Evolutionary conservation across 2,113 vertebrate genomes (phyloP), one percentile per base, ranked within the genome.

Genomic region (Etia nguti): DNA sequence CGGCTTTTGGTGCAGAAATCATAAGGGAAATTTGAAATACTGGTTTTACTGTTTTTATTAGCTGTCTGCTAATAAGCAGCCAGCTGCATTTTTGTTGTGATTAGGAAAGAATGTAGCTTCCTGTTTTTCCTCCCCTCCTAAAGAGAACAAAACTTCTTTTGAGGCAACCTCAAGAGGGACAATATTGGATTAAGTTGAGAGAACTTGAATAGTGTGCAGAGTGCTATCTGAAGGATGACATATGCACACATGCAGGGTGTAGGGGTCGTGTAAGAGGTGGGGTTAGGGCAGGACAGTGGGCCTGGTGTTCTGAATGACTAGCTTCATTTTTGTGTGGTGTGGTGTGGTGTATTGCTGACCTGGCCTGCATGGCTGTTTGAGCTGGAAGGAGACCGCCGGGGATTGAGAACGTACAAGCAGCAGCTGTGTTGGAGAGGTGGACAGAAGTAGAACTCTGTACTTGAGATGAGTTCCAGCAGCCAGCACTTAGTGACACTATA

Each of bases 251-350:
- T 38, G 59, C 13, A 46, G 77, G 38, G 80, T 83, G 79, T 84
- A 59, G 87, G 81, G 65, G 86, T 81, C 60, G 88, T 85, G 79
- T 88, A 70, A 83, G 46, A 85, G 82, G 91, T 86, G 91, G 93
- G 84, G 87, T 75, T 56, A 57, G 82, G 77, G 79, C 48, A 46
- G 83, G 89, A 93, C 91, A 93, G 84, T 85, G 82, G 89, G 79
- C 26, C 91, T 90, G 91, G 83, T 95, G 94, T 92, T 94, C 88
- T 92, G 85, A 93, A 90, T 90, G 91, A 89, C 91, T 91, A 57
- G 89, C 90, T 91, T 86, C 80, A 85, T 93, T 93, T 93, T 90
- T 13, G 60, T 73, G 88, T 68, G 82, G 36, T 83, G 88, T 68
- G 82, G 36, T 83, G 82, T 65, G 79, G 26, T 77, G 79, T 41